Percentiles rank a stretch among this genome's conserved stretches.
phyloP scores from a whole-genome alignment of 2,888 invertebrate genomes.

The Eristalis tenax region DNA sequence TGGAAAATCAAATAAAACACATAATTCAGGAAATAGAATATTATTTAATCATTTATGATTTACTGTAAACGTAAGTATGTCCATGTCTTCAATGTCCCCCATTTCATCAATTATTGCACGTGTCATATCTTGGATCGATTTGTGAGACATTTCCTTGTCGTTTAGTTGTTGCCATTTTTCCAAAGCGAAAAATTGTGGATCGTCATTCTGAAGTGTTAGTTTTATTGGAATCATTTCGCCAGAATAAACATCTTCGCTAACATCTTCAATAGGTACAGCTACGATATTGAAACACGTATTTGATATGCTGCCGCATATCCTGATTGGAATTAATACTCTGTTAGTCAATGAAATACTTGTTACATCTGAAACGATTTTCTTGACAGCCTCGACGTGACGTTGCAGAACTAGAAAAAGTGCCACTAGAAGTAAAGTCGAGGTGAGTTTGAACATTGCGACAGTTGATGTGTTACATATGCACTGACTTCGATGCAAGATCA shows the following conservation, averaged over 20 bases:
- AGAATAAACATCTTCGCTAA: neutral
- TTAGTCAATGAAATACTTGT: neutral
- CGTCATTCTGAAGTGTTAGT: neutral
- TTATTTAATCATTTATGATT: neutral
- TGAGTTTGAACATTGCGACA: neutral
- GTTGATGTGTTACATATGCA: neutral
- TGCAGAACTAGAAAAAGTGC: neutral
- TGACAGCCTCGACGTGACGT: neutral
- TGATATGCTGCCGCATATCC: neutral
- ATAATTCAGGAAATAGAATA: neutral
- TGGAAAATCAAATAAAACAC: neutral
- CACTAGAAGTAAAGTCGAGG: neutral
- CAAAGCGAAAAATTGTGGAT: neutral
- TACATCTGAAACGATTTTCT: neutral
- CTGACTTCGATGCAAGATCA: neutral
- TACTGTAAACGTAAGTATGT: neutral
- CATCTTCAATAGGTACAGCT: neutral
- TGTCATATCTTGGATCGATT: neutral
- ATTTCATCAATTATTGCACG: neutral
- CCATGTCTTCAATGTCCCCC: neutral
- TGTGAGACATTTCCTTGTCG: neutral
- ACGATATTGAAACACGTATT: neutral
- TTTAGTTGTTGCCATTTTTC: neutral
- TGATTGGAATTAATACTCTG: neutral
- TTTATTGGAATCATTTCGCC: neutral